Evolutionary conservation across 2,888 invertebrate genomes (phyloP), one percentile per base, ranked within the genome.

Genomic region (Lymantria dispar): DNA sequence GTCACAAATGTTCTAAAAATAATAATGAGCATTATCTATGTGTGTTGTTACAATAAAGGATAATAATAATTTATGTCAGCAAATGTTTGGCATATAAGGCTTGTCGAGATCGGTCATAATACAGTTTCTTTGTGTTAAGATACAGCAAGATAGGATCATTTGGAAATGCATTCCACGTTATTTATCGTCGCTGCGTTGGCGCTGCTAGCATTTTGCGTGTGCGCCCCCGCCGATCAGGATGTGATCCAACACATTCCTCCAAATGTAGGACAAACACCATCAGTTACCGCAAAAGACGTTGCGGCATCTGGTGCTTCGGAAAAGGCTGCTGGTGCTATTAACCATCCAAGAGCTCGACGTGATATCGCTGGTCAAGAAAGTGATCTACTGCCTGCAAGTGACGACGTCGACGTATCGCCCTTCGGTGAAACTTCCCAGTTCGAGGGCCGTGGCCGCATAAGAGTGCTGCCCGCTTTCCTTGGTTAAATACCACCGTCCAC

Each of bases 271-370:
- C 76, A 63, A 87, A 91, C 76, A 90, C 91, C 80, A 73, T 89
- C 82, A 88, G 85, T 68, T 90, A 90, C 75, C 76, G 85, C 73
- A 81, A 82, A 71, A 79, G 78, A 74, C 74, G 83, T 54, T 85
- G 82, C 68, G 83, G 80, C 31, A 40, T 89, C 84, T 87, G 88
- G 85, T 88, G 89, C 78, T 89, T 83, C 62, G 89, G 90, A 0
- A 76, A 76, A 67, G 77, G 82, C 33, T 82, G 79, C 64, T 83
- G 85, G 77, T 82, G 83, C 71, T 66, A 72, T 80, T 87, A 74
- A 83, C 1, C 62, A 58, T 31, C 62, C 54, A 0, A 80, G 87
- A 36, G 70, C 48, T 38, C 85, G 87, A 0, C 83, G 91, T 37
- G 84, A 80, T 9, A 43, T 83, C 7, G 81, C 70, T 0, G 89